A percentile compares a stretch with the other conserved stretches of the same genome.
Conservation (phyloP, 2,113 vertebrate genomes). For the Ictidomys tridecemlineatus region DNA sequence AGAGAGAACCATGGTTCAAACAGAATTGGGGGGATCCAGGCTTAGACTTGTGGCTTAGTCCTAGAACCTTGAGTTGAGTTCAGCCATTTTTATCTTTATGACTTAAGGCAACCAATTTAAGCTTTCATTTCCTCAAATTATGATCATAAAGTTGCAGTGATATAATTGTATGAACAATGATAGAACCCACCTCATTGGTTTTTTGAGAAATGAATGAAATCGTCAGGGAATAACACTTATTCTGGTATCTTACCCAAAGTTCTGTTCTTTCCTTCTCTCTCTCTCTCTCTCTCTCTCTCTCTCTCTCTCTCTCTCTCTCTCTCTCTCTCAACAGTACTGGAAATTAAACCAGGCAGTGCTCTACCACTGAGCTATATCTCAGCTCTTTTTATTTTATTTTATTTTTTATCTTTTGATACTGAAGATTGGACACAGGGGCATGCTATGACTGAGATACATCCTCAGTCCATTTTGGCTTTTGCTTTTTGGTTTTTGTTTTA, state of each 20-base stretch:
- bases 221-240: background rate
- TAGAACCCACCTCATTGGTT: background rate
- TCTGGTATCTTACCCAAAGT: background rate
- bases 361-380: too few relatives aligned
- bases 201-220: background rate
- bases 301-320: too few relatives aligned
- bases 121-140: conserved; percentile 5
- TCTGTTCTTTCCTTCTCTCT: too few relatives aligned
- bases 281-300: too few relatives aligned
- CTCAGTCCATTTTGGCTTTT: too few relatives aligned
- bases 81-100: background rate
- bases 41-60: background rate
- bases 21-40: background rate
- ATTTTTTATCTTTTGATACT: too few relatives aligned
- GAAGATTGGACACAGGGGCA: too few relatives aligned
- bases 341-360: too few relatives aligned
- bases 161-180: background rate
- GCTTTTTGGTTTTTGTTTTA: too few relatives aligned
- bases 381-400: too few relatives aligned
- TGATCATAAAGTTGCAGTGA: background rate
- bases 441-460: too few relatives aligned
- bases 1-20: background rate
- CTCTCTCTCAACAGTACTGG: too few relatives aligned
- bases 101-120: conserved; percentile 1
- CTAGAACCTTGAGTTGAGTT: background rate